Evolutionary conservation across 1,140 invertebrate species (phyloP).

Genomic region (Trichonephila inaurata): DNA sequence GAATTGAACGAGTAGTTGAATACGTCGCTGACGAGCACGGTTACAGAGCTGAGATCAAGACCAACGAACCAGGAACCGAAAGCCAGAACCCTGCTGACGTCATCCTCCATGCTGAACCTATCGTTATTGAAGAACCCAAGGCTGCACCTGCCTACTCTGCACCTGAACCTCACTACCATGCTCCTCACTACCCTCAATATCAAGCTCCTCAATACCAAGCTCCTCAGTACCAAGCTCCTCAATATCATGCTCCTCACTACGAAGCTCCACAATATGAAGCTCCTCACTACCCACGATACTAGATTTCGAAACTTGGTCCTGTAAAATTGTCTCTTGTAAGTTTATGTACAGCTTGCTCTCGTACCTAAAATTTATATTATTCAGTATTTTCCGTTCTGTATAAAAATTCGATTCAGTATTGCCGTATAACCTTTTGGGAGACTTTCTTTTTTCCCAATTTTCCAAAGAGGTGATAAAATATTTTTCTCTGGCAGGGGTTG

Average conservation of each 20-base stretch:
- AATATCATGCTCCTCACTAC: background rate
- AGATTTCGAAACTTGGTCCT: background rate
- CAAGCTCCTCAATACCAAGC: background rate
- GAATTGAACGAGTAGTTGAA: slow-evolving; percentile 77
- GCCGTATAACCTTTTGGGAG: no score
- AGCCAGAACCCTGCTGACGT: slow-evolving; percentile 69
- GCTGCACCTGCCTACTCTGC: slow-evolving; percentile 30
- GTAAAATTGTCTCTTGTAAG: background rate
- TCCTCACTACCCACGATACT: slow-evolving; percentile 47
- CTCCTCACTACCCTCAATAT: background rate
- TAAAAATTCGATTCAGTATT: no score
- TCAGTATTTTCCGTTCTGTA: no score
- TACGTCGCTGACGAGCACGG: slow-evolving; percentile 77
- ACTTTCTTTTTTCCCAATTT: no score
- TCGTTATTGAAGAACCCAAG: slow-evolving; percentile 62
- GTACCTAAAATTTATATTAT: no score
- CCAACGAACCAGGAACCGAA: slow-evolving; percentile 78
- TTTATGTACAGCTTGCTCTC: background rate
- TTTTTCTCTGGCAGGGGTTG: no score
- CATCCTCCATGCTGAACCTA: slow-evolving; percentile 49
- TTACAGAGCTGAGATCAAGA: slow-evolving; percentile 75
- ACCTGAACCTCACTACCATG: slow-evolving; percentile 42
- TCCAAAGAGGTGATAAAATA: no score
- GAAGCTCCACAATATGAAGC: background rate
- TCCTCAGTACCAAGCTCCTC: background rate